Percentiles rank a stretch among this genome's conserved stretches.
These are phyloP conservation scores for Daphoenositta chrysoptera DNA, from an alignment of 2,113 vertebrate genomes.

Conservation along the genomic window DNA sequence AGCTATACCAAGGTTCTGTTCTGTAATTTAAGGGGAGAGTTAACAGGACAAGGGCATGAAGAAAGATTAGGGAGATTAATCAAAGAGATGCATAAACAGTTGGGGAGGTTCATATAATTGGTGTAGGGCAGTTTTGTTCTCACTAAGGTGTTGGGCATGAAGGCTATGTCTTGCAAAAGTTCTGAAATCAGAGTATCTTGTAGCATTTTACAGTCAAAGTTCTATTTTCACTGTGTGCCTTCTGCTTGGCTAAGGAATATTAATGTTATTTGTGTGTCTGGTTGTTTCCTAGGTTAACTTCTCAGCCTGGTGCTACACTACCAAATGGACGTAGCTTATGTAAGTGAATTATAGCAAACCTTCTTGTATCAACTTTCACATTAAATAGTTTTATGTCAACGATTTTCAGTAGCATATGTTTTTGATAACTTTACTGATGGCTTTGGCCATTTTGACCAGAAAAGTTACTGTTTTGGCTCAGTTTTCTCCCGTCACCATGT, in stretches of 20 bases:
- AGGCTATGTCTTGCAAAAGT: fast-evolving
- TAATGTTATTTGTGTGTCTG: conserved; percentile 24
- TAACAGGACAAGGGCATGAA: background rate
- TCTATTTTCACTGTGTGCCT: background rate
- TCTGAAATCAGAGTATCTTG: background rate
- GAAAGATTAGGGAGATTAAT: background rate
- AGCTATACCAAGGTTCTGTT: background rate
- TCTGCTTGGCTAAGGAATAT: background rate
- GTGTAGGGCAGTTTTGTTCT: background rate
- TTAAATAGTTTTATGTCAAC: background rate
- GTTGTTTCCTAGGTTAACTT: conserved; percentile 84
- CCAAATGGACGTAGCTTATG: conserved; percentile 92
- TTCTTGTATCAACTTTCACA: background rate
- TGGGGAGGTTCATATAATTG: background rate
- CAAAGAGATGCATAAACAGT: background rate
- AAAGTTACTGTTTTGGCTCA: background rate
- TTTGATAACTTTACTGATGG: background rate
- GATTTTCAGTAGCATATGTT: background rate
- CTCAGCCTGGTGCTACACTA: conserved; percentile 86
- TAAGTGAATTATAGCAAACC: conserved; percentile 67
- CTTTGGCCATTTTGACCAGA: background rate
- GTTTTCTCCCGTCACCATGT: background rate
- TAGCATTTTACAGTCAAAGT: background rate
- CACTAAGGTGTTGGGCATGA: background rate
- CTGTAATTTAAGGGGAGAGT: background rate